A percentile compares a stretch with the other conserved stretches of the same genome.
These are phyloP conservation scores for Polypterus senegalus DNA, from an alignment of 2,113 vertebrate species.

Conservation along the genomic window DNA sequence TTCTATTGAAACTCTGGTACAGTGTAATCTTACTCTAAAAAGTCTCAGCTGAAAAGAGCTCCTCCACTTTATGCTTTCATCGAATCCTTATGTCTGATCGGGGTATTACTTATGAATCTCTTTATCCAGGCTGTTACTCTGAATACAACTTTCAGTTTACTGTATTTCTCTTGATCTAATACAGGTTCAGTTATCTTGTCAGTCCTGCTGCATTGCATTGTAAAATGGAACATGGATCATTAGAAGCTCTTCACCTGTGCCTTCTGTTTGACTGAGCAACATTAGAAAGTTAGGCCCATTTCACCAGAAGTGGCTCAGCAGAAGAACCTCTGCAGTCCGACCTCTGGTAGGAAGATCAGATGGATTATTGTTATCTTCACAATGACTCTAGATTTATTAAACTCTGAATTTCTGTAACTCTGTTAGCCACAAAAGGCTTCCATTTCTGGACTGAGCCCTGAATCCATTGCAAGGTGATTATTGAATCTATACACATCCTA, in stretches of 20 bases:
- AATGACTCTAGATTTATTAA: not conserved
- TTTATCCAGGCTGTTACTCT: conserved; percentile 12
- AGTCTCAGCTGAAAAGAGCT: conserved; percentile 8
- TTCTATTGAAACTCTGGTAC: conserved; percentile 4
- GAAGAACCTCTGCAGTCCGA: too few species aligned
- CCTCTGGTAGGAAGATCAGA: too few species aligned
- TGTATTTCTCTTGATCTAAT: conserved; percentile 10
- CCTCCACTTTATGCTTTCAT: conserved; percentile 9
- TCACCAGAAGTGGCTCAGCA: too few species aligned
- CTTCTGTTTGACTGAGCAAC: too few species aligned
- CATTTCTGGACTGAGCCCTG: not conserved
- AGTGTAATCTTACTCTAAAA: conserved; percentile 7
- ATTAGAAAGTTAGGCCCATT: too few species aligned
- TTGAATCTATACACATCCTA: not conserved
- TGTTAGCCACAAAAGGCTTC: not conserved
- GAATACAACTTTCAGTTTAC: conserved; percentile 7
- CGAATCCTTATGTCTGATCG: not conserved
- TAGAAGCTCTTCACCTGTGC: not conserved
- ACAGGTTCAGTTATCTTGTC: conserved; percentile 1
- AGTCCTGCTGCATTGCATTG: not conserved
- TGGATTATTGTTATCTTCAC: too few species aligned
- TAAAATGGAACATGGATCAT: not conserved
- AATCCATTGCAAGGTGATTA: conserved; percentile 2
- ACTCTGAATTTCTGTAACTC: not conserved
- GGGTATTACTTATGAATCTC: conserved; percentile 4